phyloP scores from a whole-genome alignment of 2,888 invertebrate genomes.

The Brachycybe producta region DNA sequence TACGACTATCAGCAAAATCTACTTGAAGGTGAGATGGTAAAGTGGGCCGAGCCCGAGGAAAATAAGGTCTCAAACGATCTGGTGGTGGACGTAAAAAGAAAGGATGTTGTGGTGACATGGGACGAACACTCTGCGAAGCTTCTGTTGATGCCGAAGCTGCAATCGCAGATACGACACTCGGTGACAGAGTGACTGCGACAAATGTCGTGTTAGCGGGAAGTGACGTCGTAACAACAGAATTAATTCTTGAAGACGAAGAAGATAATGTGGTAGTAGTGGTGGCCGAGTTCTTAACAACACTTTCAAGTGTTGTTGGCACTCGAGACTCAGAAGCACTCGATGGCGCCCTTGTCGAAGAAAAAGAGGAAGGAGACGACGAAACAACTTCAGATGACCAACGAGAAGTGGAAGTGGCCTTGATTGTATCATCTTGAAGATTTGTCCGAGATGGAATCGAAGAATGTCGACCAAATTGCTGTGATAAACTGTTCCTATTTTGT shows the following conservation, averaged over 20 bases:
- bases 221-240: not conserved
- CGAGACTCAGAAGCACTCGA: not conserved
- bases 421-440: too few species aligned
- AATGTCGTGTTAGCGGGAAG: not conserved
- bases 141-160: not conserved
- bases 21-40: conserved; percentile 12
- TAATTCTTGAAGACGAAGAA: not conserved
- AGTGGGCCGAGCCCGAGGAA: not conserved
- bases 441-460: too few species aligned
- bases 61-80: not conserved
- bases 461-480: too few species aligned
- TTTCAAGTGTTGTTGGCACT: not conserved
- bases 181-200: not conserved
- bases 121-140: not conserved
- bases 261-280: not conserved
- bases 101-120: conserved; percentile 12
- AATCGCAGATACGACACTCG: not conserved
- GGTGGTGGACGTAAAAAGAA: conserved; percentile 11
- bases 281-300: not conserved
- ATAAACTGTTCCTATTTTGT: too few species aligned
- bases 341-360: too few species aligned
- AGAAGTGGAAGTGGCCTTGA: not conserved
- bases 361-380: not conserved
- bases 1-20: conserved; percentile 16
- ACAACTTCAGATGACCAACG: not conserved